Evolutionary conservation across 2,888 invertebrate species (phyloP).

Genomic region (Brachypterus glaber): DNA sequence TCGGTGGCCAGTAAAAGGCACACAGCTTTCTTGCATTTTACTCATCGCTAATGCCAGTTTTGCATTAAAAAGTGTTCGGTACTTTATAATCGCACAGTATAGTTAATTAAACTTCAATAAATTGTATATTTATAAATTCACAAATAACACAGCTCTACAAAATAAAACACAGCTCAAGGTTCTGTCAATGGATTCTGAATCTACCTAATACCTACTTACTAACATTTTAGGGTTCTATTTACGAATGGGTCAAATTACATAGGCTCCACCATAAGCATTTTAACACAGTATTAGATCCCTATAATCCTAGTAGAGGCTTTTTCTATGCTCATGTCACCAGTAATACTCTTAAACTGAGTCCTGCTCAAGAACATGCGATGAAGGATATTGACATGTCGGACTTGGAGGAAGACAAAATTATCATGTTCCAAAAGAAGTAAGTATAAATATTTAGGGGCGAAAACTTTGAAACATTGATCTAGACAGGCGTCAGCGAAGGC

Average conservation of each 20-base stretch:
- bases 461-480: too few species aligned
- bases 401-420: constrained; percentile 62
- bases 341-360: constrained; percentile 54
- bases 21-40: too few species aligned
- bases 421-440: constrained; percentile 75
- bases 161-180: constrained; percentile 1
- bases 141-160: background rate
- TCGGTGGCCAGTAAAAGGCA: too few species aligned
- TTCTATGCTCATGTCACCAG: constrained; percentile 70
- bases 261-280: constrained; percentile 73
- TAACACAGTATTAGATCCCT: constrained; percentile 71
- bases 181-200: too few species aligned
- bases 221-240: constrained; percentile 64
- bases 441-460: too few species aligned
- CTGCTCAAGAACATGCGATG: constrained; percentile 54
- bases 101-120: constrained; percentile 4
- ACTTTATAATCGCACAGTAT: too few species aligned
- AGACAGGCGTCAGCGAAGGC: too few species aligned
- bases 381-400: constrained; percentile 69
- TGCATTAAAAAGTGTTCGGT: too few species aligned
- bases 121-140: background rate
- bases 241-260: constrained; percentile 76
- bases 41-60: too few species aligned
- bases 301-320: constrained; percentile 70
- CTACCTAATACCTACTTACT: too few species aligned